Evolutionary conservation across 2,888 invertebrate genomes (phyloP).

Genomic region (Cyrtodaria siliqua): DNA sequence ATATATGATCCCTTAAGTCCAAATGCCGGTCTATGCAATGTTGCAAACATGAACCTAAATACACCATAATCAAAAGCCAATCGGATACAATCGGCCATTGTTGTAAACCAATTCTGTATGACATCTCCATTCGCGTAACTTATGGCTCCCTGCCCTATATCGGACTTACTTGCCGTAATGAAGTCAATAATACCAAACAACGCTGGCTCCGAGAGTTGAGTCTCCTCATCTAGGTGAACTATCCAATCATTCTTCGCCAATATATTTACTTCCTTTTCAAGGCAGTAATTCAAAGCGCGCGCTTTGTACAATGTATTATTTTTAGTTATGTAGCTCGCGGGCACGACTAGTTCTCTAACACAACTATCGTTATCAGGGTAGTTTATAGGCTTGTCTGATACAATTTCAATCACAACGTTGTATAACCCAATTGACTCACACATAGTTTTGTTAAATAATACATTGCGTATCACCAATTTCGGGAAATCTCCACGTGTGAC

Average conservation of each 20-base stretch:
- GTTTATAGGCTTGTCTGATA: constrained; percentile 64
- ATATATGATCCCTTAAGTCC: constrained; percentile 62
- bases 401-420: constrained; percentile 62
- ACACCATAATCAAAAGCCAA: constrained; percentile 53
- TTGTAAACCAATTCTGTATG: constrained; percentile 55
- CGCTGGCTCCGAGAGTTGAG: constrained; percentile 66
- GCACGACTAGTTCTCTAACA: constrained; percentile 66
- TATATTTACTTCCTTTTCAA: constrained; percentile 64
- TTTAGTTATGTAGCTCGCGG: constrained; percentile 54
- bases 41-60: constrained; percentile 48
- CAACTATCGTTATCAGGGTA: constrained; percentile 12
- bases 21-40: constrained; percentile 42
- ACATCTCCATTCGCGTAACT: constrained; percentile 43
- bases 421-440: constrained; percentile 46
- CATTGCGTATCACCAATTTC: constrained; percentile 59
- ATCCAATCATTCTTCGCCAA: constrained; percentile 73
- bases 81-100: constrained; percentile 50
- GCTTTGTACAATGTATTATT: constrained; percentile 67
- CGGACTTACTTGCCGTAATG: constrained; percentile 58
- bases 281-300: constrained; percentile 71
- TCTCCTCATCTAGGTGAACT: constrained; percentile 77
- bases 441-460: constrained; percentile 42
- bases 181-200: constrained; percentile 72
- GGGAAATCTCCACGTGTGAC: constrained; percentile 59
- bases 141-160: constrained; percentile 74